phyloP scores from a whole-genome alignment of 2,113 vertebrate genomes.

The Dendropsophus ebraccatus region DNA sequence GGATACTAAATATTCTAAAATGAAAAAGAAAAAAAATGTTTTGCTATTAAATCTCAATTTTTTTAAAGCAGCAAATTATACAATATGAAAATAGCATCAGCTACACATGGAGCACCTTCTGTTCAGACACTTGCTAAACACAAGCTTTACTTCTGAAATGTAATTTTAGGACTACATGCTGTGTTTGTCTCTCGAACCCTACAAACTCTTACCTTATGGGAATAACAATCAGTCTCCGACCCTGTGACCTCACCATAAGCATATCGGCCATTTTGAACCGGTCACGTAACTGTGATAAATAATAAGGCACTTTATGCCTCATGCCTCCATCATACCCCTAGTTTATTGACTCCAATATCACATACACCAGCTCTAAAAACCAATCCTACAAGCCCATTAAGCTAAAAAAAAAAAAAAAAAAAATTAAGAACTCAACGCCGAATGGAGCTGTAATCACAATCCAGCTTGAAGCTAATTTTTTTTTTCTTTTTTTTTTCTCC shows the following conservation, averaged over 20 bases:
- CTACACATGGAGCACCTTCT: constrained; percentile 38
- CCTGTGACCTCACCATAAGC: neutral
- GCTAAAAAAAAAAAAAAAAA: constrained; percentile 52
- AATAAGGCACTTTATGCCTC: neutral
- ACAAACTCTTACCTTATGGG: neutral
- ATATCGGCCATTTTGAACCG: neutral
- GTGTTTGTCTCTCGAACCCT: neutral
- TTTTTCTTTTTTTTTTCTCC: constrained; percentile 56
- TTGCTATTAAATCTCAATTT: neutral
- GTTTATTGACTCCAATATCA: neutral
- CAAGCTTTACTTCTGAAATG: neutral
- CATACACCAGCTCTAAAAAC: constrained; percentile 59
- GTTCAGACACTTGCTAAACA: constrained; percentile 26
- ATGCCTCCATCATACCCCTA: neutral
- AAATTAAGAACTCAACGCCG: constrained; percentile 57
- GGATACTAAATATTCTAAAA: neutral
- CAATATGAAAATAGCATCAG: constrained; percentile 15
- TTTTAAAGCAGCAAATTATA: constrained; percentile 22
- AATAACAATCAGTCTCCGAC: neutral
- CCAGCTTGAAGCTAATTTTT: constrained; percentile 75
- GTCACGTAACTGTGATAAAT: neutral
- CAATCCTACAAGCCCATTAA: constrained; percentile 70
- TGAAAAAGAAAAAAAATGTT: neutral
- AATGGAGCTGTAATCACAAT: constrained; percentile 66
- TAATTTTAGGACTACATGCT: neutral